These are phyloP conservation scores for Parelbella ahira DNA, from an alignment of 2,888 invertebrate species.

Conservation along the genomic window DNA sequence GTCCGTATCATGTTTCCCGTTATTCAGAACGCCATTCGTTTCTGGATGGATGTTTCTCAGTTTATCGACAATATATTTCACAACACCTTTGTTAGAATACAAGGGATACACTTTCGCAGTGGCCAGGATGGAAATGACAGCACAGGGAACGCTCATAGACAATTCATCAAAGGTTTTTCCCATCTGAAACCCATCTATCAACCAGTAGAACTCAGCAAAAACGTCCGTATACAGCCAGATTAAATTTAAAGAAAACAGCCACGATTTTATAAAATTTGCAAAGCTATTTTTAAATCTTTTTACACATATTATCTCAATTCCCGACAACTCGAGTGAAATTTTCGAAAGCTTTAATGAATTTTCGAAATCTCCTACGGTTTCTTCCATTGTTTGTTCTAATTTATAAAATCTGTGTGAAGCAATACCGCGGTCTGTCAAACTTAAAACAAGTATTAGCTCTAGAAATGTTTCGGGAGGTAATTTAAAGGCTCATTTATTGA, in stretches of 20 bases:
- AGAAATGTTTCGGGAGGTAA: not conserved
- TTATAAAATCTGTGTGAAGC: no score
- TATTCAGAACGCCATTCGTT: constrained; percentile 6
- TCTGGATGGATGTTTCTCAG: constrained; percentile 46
- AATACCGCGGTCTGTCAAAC: no score
- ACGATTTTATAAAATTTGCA: constrained; percentile 33
- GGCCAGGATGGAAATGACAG: constrained; percentile 44
- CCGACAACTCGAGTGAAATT: constrained; percentile 42
- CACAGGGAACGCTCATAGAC: constrained; percentile 47
- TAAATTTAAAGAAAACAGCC: constrained; percentile 42
- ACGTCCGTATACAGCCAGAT: constrained; percentile 45
- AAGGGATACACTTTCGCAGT: constrained; percentile 45
- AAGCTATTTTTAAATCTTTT: constrained; percentile 25
- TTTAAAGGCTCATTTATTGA: no score
- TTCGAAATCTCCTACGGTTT: constrained; percentile 33
- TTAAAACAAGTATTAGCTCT: no score
- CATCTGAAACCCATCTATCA: constrained; percentile 42
- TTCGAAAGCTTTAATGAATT: constrained; percentile 40
- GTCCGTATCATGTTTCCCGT: not conserved
- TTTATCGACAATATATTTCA: constrained; percentile 39
- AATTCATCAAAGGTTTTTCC: constrained; percentile 48
- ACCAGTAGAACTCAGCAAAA: constrained; percentile 47
- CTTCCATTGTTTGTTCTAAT: constrained; percentile 9
- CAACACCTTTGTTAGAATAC: constrained; percentile 37
- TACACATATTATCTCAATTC: constrained; percentile 41